These are phyloP conservation scores for Pyrgus malvae DNA, from an alignment of 2,888 invertebrate genomes.

Conservation along the genomic window DNA sequence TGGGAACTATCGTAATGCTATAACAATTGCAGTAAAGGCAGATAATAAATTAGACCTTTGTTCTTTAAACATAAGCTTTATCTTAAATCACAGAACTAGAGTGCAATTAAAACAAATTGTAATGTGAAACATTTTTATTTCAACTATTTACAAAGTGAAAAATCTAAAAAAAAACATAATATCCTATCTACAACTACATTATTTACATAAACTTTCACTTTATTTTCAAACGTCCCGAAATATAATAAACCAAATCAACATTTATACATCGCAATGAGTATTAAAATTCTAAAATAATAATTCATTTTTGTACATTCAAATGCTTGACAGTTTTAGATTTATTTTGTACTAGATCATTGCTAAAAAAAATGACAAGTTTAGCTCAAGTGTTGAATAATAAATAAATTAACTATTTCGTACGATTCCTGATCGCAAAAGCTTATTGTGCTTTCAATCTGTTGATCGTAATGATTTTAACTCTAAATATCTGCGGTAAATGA, in stretches of 20 bases:
- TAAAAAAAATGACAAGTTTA: conserved; percentile 15
- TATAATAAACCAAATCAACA: conserved; percentile 40
- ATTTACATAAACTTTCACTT: conserved; percentile 56
- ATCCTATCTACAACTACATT: conserved; percentile 55
- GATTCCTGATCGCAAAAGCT: conserved; percentile 23
- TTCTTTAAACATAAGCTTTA: not conserved
- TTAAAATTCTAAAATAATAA: conserved; percentile 35
- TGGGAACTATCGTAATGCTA: conserved; percentile 45
- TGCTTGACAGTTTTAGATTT: conserved; percentile 42
- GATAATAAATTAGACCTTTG: not conserved
- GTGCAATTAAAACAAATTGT: conserved; percentile 20
- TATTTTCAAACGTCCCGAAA: conserved; percentile 8
- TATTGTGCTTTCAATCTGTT: too few species aligned
- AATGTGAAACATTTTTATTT: conserved; percentile 42
- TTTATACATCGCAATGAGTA: conserved; percentile 48
- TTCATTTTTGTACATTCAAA: conserved; percentile 52
- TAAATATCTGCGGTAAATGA: too few species aligned
- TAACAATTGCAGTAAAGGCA: not conserved
- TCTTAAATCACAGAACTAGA: not conserved
- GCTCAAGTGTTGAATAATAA: conserved; percentile 21
- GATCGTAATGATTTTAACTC: too few species aligned
- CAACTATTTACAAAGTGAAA: conserved; percentile 54
- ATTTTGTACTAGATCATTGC: conserved; percentile 53
- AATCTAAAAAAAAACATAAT: conserved; percentile 42
- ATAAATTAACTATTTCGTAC: conserved; percentile 30